Evolutionary conservation across 2,797 vertebrate species (phyloP).

Genomic region (Brachyalestes nurse): DNA sequence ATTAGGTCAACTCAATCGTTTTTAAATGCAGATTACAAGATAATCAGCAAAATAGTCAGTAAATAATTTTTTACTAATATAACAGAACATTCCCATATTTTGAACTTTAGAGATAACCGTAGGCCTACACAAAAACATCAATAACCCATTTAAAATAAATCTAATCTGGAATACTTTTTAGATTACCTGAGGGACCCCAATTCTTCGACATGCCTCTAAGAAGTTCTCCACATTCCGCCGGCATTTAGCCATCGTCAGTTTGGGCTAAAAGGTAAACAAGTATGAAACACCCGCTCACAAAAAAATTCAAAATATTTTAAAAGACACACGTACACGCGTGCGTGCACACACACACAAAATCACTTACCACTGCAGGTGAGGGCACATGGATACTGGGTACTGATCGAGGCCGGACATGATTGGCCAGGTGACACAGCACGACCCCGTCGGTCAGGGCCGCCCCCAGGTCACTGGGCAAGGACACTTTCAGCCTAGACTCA

Average conservation of each 20-base stretch:
- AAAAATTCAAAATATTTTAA: background rate
- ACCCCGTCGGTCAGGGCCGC: slow-evolving; percentile 94
- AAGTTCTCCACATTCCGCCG: slow-evolving; percentile 97
- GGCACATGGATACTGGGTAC: slow-evolving; percentile 97
- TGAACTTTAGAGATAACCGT: background rate
- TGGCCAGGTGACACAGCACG: slow-evolving; percentile 96
- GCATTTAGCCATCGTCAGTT: slow-evolving; percentile 98
- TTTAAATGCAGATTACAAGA: too few species aligned
- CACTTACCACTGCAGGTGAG: slow-evolving; percentile 95
- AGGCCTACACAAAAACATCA: background rate
- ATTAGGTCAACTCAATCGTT: too few species aligned
- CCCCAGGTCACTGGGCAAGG: slow-evolving; percentile 89
- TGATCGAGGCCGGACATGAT: slow-evolving; percentile 95
- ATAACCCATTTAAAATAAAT: background rate
- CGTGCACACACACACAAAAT: background rate
- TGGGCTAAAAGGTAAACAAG: slow-evolving; percentile 81
- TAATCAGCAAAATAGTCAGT: background rate
- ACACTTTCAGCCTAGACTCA: slow-evolving; percentile 92
- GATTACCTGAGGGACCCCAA: slow-evolving; percentile 94
- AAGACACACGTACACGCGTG: background rate
- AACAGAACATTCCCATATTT: background rate
- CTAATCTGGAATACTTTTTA: background rate
- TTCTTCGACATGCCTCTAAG: slow-evolving; percentile 94
- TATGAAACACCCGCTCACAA: background rate
- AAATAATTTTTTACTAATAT: background rate